These are phyloP conservation scores for Phenacoccus solenopsis DNA, from an alignment of 1,140 invertebrate species.

Conservation along the genomic window DNA sequence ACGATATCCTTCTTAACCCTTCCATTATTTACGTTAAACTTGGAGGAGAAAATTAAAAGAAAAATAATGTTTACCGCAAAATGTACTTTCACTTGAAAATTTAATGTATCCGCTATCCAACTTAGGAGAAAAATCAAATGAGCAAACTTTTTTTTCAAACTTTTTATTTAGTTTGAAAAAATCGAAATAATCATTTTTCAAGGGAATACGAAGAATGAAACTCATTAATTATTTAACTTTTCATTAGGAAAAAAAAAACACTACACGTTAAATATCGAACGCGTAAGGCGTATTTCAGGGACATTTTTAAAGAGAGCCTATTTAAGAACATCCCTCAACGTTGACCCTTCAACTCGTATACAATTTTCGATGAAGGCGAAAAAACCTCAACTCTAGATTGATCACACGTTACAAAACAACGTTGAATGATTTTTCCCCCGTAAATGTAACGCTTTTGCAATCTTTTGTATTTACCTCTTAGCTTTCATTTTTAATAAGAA, in stretches of 20 bases:
- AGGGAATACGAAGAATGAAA: constrained; percentile 15
- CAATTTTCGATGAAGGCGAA: constrained; percentile 6
- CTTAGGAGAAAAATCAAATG: background rate
- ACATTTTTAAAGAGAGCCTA: constrained; percentile 12
- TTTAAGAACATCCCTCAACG: constrained; percentile 6
- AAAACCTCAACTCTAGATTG: constrained; percentile 6
- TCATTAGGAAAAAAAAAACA: constrained; percentile 15
- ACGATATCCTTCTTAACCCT: too few relatives aligned
- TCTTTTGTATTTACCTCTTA: constrained; percentile 13
- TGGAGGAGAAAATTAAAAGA: too few relatives aligned
- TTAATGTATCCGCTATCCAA: too few relatives aligned
- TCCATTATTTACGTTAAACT: too few relatives aligned
- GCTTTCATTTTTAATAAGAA: constrained; percentile 18
- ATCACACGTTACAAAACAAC: constrained; percentile 13
- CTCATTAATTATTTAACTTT: constrained; percentile 16
- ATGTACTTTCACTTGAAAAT: background rate
- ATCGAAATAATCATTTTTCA: constrained; percentile 11
- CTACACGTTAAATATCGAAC: constrained; percentile 10
- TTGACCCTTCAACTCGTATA: constrained; percentile 14
- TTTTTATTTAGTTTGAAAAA: background rate
- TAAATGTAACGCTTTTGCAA: constrained; percentile 7
- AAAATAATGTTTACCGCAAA: background rate
- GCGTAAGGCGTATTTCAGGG: background rate
- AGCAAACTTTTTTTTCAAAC: background rate
- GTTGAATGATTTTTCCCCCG: constrained; percentile 15